Conservation (phyloP, 1,140 invertebrate species). For the Drosophila tani region DNA sequence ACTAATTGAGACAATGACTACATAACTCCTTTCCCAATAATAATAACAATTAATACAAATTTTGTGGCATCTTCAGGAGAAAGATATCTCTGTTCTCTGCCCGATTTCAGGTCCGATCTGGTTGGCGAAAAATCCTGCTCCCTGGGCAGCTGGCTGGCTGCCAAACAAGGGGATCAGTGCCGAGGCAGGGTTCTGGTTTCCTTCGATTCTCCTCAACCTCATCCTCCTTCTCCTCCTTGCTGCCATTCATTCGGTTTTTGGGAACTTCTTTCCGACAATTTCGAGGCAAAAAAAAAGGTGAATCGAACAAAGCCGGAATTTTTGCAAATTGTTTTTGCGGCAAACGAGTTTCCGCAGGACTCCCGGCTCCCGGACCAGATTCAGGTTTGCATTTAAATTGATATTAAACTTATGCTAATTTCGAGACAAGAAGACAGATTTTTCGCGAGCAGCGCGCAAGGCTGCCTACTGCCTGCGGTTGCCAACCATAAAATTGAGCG, state of each 20-base stretch:
- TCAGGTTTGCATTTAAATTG: slow-evolving; percentile 76
- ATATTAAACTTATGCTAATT: slow-evolving; percentile 83
- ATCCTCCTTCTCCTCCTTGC: slow-evolving; percentile 1
- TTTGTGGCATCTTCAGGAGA: too few relatives aligned
- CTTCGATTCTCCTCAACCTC: slow-evolving; percentile 1
- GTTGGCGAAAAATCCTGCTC: slow-evolving; percentile 23
- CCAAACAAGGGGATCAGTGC: slow-evolving; percentile 44
- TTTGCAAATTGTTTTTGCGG: slow-evolving; percentile 75
- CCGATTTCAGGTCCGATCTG: slow-evolving; percentile 4
- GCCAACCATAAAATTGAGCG: slow-evolving; percentile 79
- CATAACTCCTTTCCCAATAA: background rate
- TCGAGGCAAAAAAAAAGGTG: slow-evolving; percentile 32
- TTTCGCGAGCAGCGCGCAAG: slow-evolving; percentile 10
- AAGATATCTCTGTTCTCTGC: background rate
- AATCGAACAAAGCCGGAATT: slow-evolving; percentile 63
- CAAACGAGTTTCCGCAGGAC: slow-evolving; percentile 57
- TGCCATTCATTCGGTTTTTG: slow-evolving; percentile 16
- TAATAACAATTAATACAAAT: background rate
- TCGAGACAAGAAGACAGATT: slow-evolving; percentile 49
- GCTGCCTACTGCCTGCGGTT: slow-evolving; percentile 50
- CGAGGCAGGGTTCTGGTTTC: slow-evolving; percentile 36
- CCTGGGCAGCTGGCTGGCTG: slow-evolving; percentile 42
- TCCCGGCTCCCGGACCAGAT: slow-evolving; percentile 6
- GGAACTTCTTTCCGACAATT: slow-evolving; percentile 53
- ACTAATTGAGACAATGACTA: background rate